These are phyloP conservation scores for Sinelater perroti DNA, from an alignment of 2,888 invertebrate species.

Conservation along the genomic window DNA sequence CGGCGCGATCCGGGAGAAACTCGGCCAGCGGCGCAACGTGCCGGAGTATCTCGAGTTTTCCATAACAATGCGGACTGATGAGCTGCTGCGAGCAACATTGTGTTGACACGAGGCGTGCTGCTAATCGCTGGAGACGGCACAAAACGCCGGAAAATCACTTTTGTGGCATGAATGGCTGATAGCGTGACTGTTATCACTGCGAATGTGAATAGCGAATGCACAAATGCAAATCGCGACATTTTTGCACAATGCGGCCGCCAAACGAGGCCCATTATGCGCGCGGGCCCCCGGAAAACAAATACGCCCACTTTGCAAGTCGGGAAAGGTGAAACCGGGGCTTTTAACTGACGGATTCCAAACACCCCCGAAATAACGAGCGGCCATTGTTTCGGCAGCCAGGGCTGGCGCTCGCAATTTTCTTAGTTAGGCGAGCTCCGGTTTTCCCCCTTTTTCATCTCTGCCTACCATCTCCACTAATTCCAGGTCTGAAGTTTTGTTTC, in stretches of 20 bases:
- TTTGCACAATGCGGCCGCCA: conserved; percentile 33
- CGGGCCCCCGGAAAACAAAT: conserved; percentile 8
- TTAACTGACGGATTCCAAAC: no score
- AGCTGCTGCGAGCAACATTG: conserved; percentile 36
- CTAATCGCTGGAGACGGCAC: conserved; percentile 42
- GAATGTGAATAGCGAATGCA: conserved; percentile 38
- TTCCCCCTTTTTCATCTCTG: no score
- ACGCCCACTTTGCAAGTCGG: neutral
- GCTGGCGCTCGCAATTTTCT: no score
- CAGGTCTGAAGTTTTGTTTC: no score
- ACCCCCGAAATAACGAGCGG: neutral
- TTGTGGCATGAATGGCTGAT: conserved; percentile 36
- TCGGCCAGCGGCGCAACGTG: conserved; percentile 17
- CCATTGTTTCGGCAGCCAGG: no score
- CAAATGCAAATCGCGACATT: conserved; percentile 36
- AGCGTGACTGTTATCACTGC: conserved; percentile 38
- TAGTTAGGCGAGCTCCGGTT: no score
- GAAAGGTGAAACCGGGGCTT: neutral
- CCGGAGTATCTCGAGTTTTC: conserved; percentile 36
- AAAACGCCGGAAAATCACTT: conserved; percentile 43
- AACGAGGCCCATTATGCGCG: conserved; percentile 28
- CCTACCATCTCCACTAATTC: no score
- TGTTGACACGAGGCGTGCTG: conserved; percentile 38
- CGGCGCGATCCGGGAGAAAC: neutral
- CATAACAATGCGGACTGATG: conserved; percentile 38